phyloP scores from a whole-genome alignment of 2,888 invertebrate genomes.

The Agrotis segetum region DNA sequence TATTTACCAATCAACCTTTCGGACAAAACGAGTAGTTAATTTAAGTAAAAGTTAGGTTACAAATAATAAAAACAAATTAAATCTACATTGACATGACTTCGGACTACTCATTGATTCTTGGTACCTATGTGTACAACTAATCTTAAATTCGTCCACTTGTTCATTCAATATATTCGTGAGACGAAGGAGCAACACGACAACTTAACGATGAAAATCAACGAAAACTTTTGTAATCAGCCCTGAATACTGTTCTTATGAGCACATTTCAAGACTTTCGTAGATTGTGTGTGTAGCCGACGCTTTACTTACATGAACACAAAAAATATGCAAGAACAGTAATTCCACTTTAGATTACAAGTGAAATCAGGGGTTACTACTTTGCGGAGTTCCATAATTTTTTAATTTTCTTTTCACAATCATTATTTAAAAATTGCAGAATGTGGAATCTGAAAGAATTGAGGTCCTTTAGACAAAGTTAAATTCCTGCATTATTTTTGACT shows the following conservation, averaged over 20 bases:
- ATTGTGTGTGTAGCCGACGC: background rate
- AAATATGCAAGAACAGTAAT: background rate
- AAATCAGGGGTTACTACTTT: too few species aligned
- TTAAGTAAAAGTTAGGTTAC: too few species aligned
- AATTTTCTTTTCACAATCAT: background rate
- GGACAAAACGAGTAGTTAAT: too few species aligned
- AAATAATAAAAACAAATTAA: too few species aligned
- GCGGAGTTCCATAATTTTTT: too few species aligned
- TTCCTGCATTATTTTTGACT: too few species aligned
- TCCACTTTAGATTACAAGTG: background rate
- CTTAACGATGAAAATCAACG: background rate
- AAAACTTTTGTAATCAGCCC: constrained; percentile 2
- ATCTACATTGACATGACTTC: too few species aligned
- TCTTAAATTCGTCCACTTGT: background rate
- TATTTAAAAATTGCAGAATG: background rate
- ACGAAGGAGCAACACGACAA: background rate
- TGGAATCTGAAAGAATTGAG: too few species aligned
- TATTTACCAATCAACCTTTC: too few species aligned
- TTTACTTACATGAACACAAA: background rate
- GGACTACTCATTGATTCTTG: too few species aligned
- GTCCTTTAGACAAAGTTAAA: background rate
- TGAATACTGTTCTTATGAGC: constrained; percentile 6
- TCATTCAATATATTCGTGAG: background rate
- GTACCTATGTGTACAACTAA: too few species aligned
- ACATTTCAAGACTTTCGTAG: background rate